Evolutionary conservation across 2,113 vertebrate species (phyloP).

Genomic region (Aegithalos caudatus): DNA sequence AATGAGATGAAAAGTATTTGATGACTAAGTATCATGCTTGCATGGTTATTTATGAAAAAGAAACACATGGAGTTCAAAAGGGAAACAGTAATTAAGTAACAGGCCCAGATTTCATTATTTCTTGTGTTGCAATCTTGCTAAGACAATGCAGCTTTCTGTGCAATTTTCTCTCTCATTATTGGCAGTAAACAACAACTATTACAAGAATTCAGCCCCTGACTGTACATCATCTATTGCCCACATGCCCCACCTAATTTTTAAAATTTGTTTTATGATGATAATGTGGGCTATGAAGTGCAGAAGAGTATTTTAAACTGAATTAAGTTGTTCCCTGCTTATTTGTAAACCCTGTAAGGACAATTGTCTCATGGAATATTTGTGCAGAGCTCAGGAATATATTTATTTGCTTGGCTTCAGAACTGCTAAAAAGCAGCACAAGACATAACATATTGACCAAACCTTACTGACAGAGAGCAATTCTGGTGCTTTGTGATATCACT

Average conservation of each 20-base stretch:
- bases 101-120: background rate
- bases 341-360: background rate
- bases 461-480: background rate
- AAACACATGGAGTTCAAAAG: background rate
- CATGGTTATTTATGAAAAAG: background rate
- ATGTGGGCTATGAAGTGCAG: background rate
- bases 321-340: background rate
- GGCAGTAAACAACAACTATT: background rate
- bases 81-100: background rate
- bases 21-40: background rate
- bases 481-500: background rate
- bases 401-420: background rate
- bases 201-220: background rate
- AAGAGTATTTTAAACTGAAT: background rate
- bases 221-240: background rate
- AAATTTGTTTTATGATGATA: background rate
- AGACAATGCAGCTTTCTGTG: background rate
- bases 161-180: background rate
- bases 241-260: rapidly evolving
- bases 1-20: background rate
- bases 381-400: background rate
- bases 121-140: background rate
- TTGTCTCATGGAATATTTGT: background rate
- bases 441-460: background rate
- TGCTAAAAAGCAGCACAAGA: background rate